Percentiles rank a stretch among this genome's conserved stretches.
Conservation (phyloP, 2,113 vertebrate species). For the Vimba vimba region DNA sequence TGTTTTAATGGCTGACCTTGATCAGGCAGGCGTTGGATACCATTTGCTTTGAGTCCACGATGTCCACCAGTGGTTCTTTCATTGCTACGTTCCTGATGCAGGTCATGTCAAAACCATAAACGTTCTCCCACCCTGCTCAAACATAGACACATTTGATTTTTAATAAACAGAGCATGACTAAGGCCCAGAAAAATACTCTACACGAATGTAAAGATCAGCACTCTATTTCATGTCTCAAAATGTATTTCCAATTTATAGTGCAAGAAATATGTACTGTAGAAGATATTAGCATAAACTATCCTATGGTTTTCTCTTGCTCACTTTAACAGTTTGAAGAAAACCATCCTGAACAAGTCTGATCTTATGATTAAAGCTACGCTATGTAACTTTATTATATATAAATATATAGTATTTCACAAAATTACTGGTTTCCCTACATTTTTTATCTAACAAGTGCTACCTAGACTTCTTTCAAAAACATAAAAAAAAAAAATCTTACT, state of each 20-base stretch:
- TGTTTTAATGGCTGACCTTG: conserved; percentile 83
- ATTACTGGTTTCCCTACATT: no score
- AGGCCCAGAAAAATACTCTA: background rate
- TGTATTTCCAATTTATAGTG: background rate
- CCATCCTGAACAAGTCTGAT: no score
- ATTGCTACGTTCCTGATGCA: conserved; percentile 97
- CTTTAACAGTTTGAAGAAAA: background rate
- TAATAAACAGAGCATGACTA: background rate
- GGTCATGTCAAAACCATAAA: conserved; percentile 99
- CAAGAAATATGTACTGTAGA: background rate
- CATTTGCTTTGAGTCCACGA: conserved; percentile 97
- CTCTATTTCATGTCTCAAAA: background rate
- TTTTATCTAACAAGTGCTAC: no score
- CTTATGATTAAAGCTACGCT: no score
- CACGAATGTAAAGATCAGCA: background rate
- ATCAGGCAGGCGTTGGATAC: conserved; percentile 96
- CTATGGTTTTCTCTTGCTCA: no score
- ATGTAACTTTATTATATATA: no score
- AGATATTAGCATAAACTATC: conserved; percentile 33
- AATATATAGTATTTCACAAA: no score
- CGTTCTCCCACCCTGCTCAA: conserved; percentile 95
- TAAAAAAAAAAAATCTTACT: no score
- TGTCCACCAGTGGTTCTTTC: conserved; percentile 95
- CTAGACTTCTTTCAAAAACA: no score
- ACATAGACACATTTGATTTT: conserved; percentile 44